These are phyloP conservation scores for Actinia tenebrosa DNA, from an alignment of 64 coral and sea anemone species.

Conservation along the genomic window DNA sequence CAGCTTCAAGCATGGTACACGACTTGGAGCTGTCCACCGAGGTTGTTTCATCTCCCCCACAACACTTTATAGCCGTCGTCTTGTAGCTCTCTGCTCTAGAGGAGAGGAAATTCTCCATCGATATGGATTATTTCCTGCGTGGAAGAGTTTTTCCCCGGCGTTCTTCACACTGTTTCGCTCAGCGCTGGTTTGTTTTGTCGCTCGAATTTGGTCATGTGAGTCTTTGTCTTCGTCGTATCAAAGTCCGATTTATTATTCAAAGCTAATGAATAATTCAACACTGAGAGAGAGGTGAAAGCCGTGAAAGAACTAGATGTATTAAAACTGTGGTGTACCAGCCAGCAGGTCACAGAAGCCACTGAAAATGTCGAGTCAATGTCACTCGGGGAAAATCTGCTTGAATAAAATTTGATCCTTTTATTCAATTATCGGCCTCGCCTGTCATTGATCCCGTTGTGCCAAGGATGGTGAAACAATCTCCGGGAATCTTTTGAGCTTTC, in stretches of 20 bases:
- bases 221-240: constrained; percentile 4
- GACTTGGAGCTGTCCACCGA: constrained; percentile 60
- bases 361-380: not conserved
- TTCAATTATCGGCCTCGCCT: not conserved
- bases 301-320: not conserved
- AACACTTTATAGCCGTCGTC: constrained; percentile 79
- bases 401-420: constrained; percentile 24
- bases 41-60: constrained; percentile 53
- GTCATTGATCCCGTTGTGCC: not conserved
- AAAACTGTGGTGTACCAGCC: constrained; percentile 25
- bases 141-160: not conserved
- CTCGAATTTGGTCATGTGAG: constrained; percentile 33
- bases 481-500: not conserved
- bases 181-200: constrained; percentile 6
- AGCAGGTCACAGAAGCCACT: constrained; percentile 10
- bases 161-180: not conserved
- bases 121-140: constrained; percentile 3
- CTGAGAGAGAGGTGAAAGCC: not conserved
- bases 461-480: not conserved
- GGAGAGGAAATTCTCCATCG: constrained; percentile 87
- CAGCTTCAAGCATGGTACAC: constrained; percentile 64
- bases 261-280: constrained; percentile 15
- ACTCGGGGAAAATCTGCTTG: constrained; percentile 18
- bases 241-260: constrained; percentile 25
- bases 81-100: constrained; percentile 74